Evolutionary conservation across 2,113 vertebrate species (phyloP).

Genomic region (Andinoacara biseriatus): DNA sequence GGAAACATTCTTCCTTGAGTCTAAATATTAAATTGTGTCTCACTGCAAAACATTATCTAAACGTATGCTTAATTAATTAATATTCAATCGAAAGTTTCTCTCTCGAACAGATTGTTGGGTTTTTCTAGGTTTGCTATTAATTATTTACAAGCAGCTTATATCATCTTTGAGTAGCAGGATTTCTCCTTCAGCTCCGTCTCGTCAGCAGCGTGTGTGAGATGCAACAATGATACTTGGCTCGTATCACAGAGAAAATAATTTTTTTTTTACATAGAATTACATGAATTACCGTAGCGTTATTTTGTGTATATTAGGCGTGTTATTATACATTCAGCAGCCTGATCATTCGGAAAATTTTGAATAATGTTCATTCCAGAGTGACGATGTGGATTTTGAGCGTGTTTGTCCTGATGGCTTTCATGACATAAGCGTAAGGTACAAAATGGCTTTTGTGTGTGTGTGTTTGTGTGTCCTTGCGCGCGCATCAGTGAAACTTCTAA

Average conservation of each 20-base stretch:
- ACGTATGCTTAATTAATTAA: not conserved
- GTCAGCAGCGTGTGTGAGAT: not conserved
- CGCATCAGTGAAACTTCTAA: constrained; percentile 10
- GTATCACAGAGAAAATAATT: too few relatives aligned
- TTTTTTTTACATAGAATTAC: too few relatives aligned
- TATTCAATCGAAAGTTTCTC: not conserved
- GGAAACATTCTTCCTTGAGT: not conserved
- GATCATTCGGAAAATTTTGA: not conserved
- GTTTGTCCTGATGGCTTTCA: not conserved
- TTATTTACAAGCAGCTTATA: not conserved
- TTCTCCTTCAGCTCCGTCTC: too few relatives aligned
- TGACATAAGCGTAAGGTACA: not conserved
- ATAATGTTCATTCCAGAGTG: not conserved
- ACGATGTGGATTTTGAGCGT: not conserved
- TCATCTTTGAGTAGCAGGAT: not conserved
- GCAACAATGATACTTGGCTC: too few relatives aligned
- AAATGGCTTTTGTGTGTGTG: not conserved
- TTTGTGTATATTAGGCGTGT: not conserved
- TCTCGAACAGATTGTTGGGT: not conserved
- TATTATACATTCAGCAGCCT: not conserved
- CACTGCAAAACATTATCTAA: not conserved
- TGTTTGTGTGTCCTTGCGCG: not conserved
- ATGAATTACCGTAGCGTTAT: not conserved
- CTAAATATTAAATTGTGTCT: not conserved
- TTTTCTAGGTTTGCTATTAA: not conserved